Conservation (phyloP, 2,888 invertebrate species). For the Phanerotoma sp. region DNA sequence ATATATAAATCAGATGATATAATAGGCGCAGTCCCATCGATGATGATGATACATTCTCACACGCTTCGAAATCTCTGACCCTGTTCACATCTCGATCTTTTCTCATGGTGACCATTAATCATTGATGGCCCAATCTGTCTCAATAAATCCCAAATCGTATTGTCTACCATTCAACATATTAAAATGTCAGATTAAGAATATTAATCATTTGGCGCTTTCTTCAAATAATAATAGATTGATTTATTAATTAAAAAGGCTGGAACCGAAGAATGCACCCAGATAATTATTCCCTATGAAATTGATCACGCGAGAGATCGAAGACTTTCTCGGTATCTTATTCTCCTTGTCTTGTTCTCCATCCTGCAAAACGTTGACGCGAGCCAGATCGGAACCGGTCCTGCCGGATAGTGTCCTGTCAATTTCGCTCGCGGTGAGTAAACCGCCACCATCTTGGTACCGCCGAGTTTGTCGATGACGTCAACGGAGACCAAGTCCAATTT, state of each 20-base stretch:
- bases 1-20: constrained; percentile 30
- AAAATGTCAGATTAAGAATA: not conserved
- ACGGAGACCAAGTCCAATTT: too few relatives aligned
- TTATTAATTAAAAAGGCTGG: constrained; percentile 8
- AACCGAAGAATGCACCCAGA: constrained; percentile 5
- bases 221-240: not conserved
- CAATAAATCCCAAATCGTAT: too few relatives aligned
- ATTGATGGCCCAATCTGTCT: too few relatives aligned
- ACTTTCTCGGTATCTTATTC: constrained; percentile 10
- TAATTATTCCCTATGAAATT: constrained; percentile 6
- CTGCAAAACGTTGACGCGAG: constrained; percentile 24
- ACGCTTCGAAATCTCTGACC: too few relatives aligned
- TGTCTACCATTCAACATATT: not conserved
- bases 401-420: constrained; percentile 41
- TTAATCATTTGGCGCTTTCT: not conserved
- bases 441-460: constrained; percentile 5
- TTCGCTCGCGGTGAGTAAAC: constrained; percentile 31
- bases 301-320: constrained; percentile 15
- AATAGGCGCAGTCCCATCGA: too few relatives aligned
- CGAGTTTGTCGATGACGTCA: constrained; percentile 6
- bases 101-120: too few relatives aligned
- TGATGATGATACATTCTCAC: too few relatives aligned
- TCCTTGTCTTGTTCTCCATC: constrained; percentile 6
- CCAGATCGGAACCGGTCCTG: constrained; percentile 34
- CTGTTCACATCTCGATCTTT: too few relatives aligned